phyloP scores from a whole-genome alignment of 1,140 invertebrate genomes.

The Platyura marginata region DNA sequence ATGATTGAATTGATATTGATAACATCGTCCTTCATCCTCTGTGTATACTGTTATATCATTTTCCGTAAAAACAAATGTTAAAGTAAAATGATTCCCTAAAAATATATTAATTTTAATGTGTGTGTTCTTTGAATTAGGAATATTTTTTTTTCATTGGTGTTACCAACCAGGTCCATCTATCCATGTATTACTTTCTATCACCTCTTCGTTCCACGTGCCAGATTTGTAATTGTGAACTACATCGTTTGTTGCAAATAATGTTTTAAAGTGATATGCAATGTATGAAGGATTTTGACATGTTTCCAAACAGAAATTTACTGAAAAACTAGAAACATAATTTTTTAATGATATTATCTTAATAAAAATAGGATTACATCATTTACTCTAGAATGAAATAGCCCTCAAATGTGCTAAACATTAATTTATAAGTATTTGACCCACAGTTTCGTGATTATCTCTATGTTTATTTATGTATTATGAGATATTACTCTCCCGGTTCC shows the following conservation, averaged over 20 bases:
- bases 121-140: too few species aligned
- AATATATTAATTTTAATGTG: background rate
- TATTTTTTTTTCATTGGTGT: background rate
- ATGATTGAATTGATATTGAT: background rate
- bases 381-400: too few species aligned
- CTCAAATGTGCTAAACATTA: too few species aligned
- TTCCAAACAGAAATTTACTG: constrained; percentile 19
- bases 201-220: background rate
- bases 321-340: too few species aligned
- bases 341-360: too few species aligned
- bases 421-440: too few species aligned
- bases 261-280: constrained; percentile 21
- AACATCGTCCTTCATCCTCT: background rate
- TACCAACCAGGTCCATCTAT: background rate
- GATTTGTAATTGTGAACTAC: background rate
- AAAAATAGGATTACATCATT: too few species aligned
- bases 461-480: too few species aligned
- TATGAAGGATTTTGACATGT: constrained; percentile 10
- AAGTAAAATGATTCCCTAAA: background rate
- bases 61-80: background rate
- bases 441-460: too few species aligned
- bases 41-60: background rate
- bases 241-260: constrained; percentile 10
- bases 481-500: too few species aligned
- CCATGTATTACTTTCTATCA: background rate